Evolutionary conservation across 1,140 invertebrate species (phyloP).

Genomic region (Camponotus floridanus): DNA sequence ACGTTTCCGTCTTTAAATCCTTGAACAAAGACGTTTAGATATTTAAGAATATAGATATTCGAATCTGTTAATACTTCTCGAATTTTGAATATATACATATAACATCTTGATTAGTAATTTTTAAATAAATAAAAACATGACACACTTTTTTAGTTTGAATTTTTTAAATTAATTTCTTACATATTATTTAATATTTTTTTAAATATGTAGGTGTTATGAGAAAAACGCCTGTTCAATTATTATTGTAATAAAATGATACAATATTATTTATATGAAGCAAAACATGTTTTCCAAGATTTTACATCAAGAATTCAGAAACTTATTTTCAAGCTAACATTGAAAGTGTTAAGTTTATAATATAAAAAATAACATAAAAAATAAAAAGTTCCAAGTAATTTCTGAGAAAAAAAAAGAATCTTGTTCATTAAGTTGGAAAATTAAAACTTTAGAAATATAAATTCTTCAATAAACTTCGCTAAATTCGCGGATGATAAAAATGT

Average conservation of each 20-base stretch:
- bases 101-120: not conserved
- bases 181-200: not conserved
- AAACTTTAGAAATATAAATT: not conserved
- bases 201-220: not conserved
- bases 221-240: too few species aligned
- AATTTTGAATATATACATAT: not conserved
- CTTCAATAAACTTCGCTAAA: not conserved
- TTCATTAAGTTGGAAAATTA: too few species aligned
- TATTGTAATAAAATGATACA: too few species aligned
- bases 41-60: not conserved
- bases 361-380: too few species aligned
- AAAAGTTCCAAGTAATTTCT: not conserved
- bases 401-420: not conserved
- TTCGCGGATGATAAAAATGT: conserved; percentile 29
- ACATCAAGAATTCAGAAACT: not conserved
- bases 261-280: not conserved
- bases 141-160: not conserved
- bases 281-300: not conserved
- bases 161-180: too few species aligned
- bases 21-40: not conserved
- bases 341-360: too few species aligned
- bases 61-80: not conserved
- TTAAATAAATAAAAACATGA: not conserved
- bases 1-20: not conserved
- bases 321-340: not conserved